These are phyloP conservation scores for Formica aserva DNA, from an alignment of 2,888 invertebrate genomes.

Conservation along the genomic window DNA sequence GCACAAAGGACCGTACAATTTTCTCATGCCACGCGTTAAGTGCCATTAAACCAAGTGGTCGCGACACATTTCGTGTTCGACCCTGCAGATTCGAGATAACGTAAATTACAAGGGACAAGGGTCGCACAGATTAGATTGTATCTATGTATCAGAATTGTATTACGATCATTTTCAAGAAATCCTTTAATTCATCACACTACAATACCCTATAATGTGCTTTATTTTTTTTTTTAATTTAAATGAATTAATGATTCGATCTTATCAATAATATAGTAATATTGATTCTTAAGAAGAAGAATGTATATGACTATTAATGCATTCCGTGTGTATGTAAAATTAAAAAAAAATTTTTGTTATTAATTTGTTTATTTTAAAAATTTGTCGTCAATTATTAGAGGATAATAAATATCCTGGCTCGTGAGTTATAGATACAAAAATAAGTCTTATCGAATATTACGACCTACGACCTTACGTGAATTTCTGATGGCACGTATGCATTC, in stretches of 20 bases:
- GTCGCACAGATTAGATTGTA: constrained; percentile 54
- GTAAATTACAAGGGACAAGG: constrained; percentile 56
- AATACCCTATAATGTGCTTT: not conserved
- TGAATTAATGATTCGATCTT: not conserved
- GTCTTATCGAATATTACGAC: constrained; percentile 31
- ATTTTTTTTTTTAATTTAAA: constrained; percentile 41
- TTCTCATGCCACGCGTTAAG: constrained; percentile 49
- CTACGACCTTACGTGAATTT: constrained; percentile 46
- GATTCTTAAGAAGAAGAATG: not conserved
- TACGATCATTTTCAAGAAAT: constrained; percentile 53
- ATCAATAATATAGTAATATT: constrained; percentile 28
- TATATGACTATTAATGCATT: not conserved
- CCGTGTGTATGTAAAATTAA: not conserved
- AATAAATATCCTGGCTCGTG: constrained; percentile 65
- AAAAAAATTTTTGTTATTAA: not conserved
- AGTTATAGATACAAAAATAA: constrained; percentile 1
- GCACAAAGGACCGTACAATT: constrained; percentile 52
- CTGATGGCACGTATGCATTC: constrained; percentile 30
- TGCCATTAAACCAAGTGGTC: constrained; percentile 57
- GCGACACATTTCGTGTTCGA: constrained; percentile 56
- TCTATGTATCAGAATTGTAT: constrained; percentile 50
- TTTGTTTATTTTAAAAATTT: not conserved
- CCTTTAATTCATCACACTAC: constrained; percentile 63
- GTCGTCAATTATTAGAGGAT: constrained; percentile 62
- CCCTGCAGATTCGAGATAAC: constrained; percentile 55